Conservation (phyloP, 2,888 invertebrate genomes). For the Parascotia fuliginaria region DNA sequence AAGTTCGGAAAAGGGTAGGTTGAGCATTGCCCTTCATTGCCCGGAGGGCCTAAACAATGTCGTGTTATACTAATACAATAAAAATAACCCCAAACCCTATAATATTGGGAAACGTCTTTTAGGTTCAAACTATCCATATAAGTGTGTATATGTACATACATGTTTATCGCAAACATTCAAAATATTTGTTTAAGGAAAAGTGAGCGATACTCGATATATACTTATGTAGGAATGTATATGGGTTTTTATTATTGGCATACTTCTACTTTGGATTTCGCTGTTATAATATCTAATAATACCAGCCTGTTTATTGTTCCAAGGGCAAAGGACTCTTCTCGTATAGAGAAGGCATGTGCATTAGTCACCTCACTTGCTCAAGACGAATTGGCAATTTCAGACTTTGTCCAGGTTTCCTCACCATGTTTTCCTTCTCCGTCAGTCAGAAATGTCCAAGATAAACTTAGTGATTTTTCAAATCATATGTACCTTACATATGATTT, state of each 20-base stretch:
- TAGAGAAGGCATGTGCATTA: no score
- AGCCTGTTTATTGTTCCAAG: no score
- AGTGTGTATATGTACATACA: background rate
- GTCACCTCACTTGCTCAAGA: no score
- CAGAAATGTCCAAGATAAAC: no score
- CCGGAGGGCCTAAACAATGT: slow-evolving; percentile 30
- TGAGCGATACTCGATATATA: background rate
- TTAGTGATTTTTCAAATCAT: no score
- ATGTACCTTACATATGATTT: no score
- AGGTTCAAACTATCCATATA: background rate
- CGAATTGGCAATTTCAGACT: no score
- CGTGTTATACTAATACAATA: slow-evolving; percentile 32
- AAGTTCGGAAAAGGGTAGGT: slow-evolving; percentile 18
- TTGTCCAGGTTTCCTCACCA: no score
- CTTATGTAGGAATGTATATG: background rate
- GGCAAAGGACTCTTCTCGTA: no score
- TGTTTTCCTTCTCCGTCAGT: no score
- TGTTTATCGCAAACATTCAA: slow-evolving; percentile 1
- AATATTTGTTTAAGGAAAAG: slow-evolving; percentile 1
- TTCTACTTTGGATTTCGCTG: background rate
- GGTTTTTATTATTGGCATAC: background rate
- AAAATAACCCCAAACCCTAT: slow-evolving; percentile 21
- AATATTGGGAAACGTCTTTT: slow-evolving; percentile 12
- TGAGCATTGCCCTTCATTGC: slow-evolving; percentile 25
- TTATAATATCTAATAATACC: no score